These are phyloP conservation scores for Microctonus aethiopoides DNA, from an alignment of 2,888 invertebrate species.

Conservation along the genomic window DNA sequence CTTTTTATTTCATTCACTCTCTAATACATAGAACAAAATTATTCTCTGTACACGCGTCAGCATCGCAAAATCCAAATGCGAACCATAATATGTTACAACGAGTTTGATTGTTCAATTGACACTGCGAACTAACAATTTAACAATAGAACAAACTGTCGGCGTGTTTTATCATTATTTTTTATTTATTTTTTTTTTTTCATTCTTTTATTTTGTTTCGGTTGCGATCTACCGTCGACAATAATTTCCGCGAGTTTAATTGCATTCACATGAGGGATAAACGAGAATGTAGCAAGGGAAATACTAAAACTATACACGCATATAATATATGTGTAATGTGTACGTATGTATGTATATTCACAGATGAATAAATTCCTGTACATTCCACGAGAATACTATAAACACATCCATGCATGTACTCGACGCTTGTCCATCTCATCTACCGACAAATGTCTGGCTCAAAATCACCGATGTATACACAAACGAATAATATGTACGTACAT, in stretches of 20 bases:
- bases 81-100: background rate
- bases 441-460: conserved; percentile 19
- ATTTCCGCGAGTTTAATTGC: conserved; percentile 30
- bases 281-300: conserved; percentile 11
- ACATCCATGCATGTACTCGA: conserved; percentile 1
- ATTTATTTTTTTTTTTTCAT: conserved; percentile 16
- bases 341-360: conserved; percentile 11
- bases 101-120: conserved; percentile 24
- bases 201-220: background rate
- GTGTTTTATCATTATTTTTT: background rate
- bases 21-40: conserved; percentile 3
- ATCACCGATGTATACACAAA: conserved; percentile 8
- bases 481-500: too few relatives aligned
- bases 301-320: too few relatives aligned
- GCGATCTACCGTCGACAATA: conserved; percentile 20
- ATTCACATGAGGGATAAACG: background rate
- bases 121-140: background rate
- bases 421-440: conserved; percentile 21
- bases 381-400: too few relatives aligned
- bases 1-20: background rate
- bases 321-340: conserved; percentile 11
- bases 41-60: too few relatives aligned
- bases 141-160: background rate
- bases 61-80: background rate
- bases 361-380: too few relatives aligned